Conservation (phyloP, 2,797 vertebrate species). For the Choloepus didactylus region DNA sequence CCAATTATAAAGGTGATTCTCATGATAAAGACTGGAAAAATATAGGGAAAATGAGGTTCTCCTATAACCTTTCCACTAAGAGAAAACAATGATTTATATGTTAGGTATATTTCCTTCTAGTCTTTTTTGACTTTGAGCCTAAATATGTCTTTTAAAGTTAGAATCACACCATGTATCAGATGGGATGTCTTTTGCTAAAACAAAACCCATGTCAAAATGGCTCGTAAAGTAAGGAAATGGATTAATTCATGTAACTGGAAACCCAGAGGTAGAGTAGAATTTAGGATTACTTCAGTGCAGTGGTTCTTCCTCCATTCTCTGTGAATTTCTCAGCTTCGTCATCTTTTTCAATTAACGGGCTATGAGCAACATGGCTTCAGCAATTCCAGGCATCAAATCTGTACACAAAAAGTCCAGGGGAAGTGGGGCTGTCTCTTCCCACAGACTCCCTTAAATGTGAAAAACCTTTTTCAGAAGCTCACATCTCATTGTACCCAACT, state of each 20-base stretch:
- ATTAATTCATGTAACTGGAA: not conserved
- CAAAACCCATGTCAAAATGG: not conserved
- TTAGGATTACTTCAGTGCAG: not conserved
- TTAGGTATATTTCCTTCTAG: conserved; percentile 52
- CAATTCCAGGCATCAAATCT: not conserved
- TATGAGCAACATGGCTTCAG: not conserved
- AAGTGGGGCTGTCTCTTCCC: not conserved
- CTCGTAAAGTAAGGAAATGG: conserved; percentile 14
- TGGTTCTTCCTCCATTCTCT: not conserved
- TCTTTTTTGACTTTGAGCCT: not conserved
- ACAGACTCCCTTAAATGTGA: not conserved
- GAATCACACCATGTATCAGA: not conserved
- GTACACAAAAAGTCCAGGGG: not conserved
- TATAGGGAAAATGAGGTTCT: not conserved
- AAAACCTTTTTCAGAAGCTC: not conserved
- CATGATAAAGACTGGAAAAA: not conserved
- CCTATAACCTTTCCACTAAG: not conserved
- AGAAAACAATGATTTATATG: not conserved
- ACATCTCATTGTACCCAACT: not conserved
- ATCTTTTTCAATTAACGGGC: not conserved
- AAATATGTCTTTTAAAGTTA: conserved; percentile 2
- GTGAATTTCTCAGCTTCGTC: not conserved
- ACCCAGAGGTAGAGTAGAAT: not conserved
- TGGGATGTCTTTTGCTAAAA: not conserved
- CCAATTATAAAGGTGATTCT: conserved; percentile 36